Evolutionary conservation across 2,113 vertebrate species (phyloP).

Genomic region (Anas platyrhynchos): DNA sequence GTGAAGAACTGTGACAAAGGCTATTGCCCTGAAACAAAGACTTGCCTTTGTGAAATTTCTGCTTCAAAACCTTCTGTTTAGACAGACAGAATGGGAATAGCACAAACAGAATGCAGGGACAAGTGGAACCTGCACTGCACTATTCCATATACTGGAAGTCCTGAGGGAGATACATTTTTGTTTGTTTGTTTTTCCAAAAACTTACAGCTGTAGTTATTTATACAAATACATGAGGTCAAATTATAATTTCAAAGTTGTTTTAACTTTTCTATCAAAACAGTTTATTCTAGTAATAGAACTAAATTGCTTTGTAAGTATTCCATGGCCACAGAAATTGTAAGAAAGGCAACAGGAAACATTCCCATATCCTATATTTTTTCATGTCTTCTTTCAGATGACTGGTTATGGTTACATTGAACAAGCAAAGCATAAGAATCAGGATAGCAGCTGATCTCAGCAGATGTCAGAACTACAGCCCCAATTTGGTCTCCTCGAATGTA

Average conservation of each 20-base stretch:
- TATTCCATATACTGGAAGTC: not conserved
- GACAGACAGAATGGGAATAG: not conserved
- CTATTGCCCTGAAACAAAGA: not conserved
- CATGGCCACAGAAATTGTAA: not conserved
- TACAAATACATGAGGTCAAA: not conserved
- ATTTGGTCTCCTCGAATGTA: not conserved
- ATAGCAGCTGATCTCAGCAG: not conserved
- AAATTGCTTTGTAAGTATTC: not conserved
- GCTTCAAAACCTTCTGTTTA: not conserved
- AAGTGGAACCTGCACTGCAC: not conserved
- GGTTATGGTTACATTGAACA: not conserved
- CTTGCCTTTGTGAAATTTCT: not conserved
- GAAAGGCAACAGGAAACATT: not conserved
- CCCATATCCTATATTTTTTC: not conserved
- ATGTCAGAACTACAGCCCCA: not conserved
- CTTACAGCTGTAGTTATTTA: not conserved
- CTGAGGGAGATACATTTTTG: not conserved
- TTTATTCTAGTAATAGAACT: not conserved
- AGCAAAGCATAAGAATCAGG: not conserved
- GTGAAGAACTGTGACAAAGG: not conserved
- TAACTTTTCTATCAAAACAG: not conserved
- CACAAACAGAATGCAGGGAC: not conserved
- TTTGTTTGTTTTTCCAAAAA: not conserved
- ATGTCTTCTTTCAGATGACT: not conserved
- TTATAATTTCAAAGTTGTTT: accelerated